Evolutionary conservation across 1,140 invertebrate species (phyloP).

Genomic region (Sinella curviseta): DNA sequence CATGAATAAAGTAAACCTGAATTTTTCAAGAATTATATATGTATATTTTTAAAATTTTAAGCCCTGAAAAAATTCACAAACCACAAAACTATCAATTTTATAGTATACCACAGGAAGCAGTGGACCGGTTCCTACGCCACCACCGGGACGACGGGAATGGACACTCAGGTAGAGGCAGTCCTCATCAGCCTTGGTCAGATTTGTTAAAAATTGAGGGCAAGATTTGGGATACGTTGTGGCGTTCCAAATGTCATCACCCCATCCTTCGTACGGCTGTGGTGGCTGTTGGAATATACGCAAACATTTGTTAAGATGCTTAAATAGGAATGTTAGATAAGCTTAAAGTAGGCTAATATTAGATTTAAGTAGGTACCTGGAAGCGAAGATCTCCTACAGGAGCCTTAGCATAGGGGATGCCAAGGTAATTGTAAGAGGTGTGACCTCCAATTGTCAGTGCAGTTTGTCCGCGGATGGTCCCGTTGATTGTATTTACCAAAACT

Average conservation of each 20-base stretch:
- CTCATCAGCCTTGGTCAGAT: neutral
- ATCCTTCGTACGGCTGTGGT: neutral
- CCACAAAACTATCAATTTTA: too few species aligned
- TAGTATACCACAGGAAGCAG: neutral
- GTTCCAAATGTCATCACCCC: neutral
- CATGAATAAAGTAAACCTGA: slow-evolving; percentile 6
- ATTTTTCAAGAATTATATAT: too few species aligned
- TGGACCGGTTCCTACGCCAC: neutral
- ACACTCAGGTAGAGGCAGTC: neutral
- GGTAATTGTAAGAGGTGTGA: slow-evolving; percentile 51
- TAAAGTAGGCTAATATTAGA: neutral
- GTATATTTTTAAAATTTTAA: too few species aligned
- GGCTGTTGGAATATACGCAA: neutral
- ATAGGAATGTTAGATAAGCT: neutral
- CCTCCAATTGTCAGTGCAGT: neutral
- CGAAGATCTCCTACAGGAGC: slow-evolving; percentile 6
- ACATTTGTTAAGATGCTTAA: neutral
- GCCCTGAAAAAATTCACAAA: too few species aligned
- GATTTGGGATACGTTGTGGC: neutral
- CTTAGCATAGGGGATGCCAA: slow-evolving; percentile 18
- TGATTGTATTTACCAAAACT: too few species aligned
- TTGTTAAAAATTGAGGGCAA: neutral
- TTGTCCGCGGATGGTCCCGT: too few species aligned
- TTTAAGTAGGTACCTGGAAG: neutral
- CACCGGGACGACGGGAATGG: neutral